Conservation (phyloP, 2,113 vertebrate genomes). For the Otolemur garnettii region DNA sequence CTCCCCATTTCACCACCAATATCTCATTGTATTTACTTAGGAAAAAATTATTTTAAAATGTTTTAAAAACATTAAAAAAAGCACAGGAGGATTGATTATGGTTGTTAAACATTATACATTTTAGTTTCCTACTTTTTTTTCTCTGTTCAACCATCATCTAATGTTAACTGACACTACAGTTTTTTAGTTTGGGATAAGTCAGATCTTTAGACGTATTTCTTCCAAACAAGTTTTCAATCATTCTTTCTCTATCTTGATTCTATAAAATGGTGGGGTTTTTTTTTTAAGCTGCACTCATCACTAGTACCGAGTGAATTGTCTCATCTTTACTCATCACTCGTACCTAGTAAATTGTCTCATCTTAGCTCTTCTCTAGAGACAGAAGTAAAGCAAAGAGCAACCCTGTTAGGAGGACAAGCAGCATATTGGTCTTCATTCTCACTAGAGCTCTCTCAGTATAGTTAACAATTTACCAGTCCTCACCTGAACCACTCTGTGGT, state of each 20-base stretch:
- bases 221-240: background rate
- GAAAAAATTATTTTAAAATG: background rate
- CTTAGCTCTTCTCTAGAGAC: background rate
- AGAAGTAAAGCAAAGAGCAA: background rate
- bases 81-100: background rate
- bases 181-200: background rate
- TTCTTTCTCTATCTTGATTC: background rate
- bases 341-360: background rate
- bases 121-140: background rate
- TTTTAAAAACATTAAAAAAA: constrained; percentile 22
- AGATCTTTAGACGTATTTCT: background rate
- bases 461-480: background rate
- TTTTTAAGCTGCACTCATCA: background rate
- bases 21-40: background rate
- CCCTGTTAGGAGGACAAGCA: background rate
- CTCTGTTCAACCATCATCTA: background rate
- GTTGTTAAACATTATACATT: background rate
- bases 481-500: background rate
- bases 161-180: background rate
- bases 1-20: background rate
- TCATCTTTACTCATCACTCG: background rate
- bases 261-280: background rate
- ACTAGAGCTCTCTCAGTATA: background rate
- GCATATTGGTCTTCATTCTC: background rate
- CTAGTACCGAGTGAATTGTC: background rate